Evolutionary conservation across 2,113 vertebrate species (phyloP).

Genomic region (Sinocyclocheilus anshuiensis): DNA sequence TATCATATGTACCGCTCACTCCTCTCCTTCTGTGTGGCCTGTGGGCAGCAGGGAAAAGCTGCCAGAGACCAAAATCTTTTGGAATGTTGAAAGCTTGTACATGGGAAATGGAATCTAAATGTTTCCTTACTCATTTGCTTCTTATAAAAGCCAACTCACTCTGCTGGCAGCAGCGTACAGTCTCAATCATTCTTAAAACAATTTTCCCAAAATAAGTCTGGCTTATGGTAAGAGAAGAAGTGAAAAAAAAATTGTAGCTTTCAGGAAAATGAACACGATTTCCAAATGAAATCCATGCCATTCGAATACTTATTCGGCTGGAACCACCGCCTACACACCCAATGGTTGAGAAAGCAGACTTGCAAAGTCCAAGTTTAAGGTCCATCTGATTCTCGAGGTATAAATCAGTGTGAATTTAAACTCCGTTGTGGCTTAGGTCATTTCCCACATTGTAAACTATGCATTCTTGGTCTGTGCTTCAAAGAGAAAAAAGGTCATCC

Average conservation of each 20-base stretch:
- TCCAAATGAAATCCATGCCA: background rate
- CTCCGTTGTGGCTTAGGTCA: slow-evolving; percentile 64
- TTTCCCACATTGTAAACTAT: slow-evolving; percentile 72
- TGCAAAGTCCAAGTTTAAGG: slow-evolving; percentile 7
- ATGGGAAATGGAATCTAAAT: slow-evolving; percentile 50
- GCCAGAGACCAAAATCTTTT: slow-evolving; percentile 71
- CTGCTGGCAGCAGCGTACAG: slow-evolving; percentile 27
- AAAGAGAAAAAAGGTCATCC: slow-evolving; percentile 68
- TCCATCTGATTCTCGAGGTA: slow-evolving; percentile 24
- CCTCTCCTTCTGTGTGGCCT: slow-evolving; percentile 77
- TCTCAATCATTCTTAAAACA: slow-evolving; percentile 41
- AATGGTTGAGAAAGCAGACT: background rate
- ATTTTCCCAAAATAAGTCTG: slow-evolving; percentile 40
- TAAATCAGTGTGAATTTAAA: slow-evolving; percentile 54
- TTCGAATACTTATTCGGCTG: slow-evolving; percentile 12
- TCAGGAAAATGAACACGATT: slow-evolving; percentile 21
- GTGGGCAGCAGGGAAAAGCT: slow-evolving; percentile 65
- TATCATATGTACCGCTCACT: slow-evolving; percentile 68
- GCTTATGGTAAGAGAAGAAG: background rate
- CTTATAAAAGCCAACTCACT: slow-evolving; percentile 25
- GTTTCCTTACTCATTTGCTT: slow-evolving; percentile 39
- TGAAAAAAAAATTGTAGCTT: background rate
- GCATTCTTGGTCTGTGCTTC: slow-evolving; percentile 73
- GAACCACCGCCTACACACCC: slow-evolving; percentile 4
- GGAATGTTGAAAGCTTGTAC: slow-evolving; percentile 67